Evolutionary conservation across 2,888 invertebrate genomes (phyloP), one percentile per base, ranked within the genome.

Genomic region (Druceiella hillmani): DNA sequence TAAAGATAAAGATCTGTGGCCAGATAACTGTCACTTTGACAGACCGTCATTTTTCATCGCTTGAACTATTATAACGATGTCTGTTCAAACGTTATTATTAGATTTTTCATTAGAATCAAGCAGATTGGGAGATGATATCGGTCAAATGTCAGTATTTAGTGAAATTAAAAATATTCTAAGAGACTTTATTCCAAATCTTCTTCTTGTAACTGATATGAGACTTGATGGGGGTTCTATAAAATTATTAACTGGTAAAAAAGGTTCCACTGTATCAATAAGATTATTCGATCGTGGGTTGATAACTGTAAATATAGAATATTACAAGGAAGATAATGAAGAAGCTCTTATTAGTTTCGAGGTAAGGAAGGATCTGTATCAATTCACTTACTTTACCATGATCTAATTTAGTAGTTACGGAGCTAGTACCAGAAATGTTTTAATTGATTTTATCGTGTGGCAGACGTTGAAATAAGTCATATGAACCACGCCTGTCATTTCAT

Each of bases 251-350:
- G 85, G 85, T 45, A 83, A 83, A 43, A 76, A 76, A 55, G 81
- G 80, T 17, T 76, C 79, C 31, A 73, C 85, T 4, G 76, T 86
- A 16, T 82, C 81, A 17, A 71, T 85, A 28, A 75, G 88, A 56
- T 75, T 85, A 48, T 88, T 83, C 54, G 74, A 76, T 30, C 79
- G 82, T 52, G 89, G 89, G 38, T 67, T 88, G 48, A 74, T 89
- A 39, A 87, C 88, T 22, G 69, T 89, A 50, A 89, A 87, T 59
- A 79, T 89, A 54, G 90, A 90, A 57, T 89, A 86, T 66, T 88
- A 79, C 59, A 80, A 83, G 58, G 79, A 75, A 42, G 83, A 86
- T 39, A 77, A 78, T 45, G 83, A 85, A 54, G 81, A 83, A 47
- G 79, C 83, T 24, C 57, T 85, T 42, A 68, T 89, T 52, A 77